Conservation (phyloP, 2,113 vertebrate species). For the Turnix velox region DNA sequence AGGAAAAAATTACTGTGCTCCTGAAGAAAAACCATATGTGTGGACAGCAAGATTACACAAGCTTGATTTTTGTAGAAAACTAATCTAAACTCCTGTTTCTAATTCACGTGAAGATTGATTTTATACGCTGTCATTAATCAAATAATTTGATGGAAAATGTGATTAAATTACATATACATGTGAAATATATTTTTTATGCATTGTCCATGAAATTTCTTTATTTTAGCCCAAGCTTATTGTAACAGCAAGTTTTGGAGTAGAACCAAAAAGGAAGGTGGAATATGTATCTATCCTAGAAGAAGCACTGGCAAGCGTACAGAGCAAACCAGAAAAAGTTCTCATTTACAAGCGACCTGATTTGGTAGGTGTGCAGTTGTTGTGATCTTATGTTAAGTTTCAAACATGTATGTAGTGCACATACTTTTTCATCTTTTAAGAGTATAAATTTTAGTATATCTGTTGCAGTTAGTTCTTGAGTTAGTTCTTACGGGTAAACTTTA, state of each 20-base stretch:
- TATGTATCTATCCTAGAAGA: constrained; percentile 89
- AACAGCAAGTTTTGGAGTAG: constrained; percentile 93
- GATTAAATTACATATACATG: not conserved
- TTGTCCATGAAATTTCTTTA: not conserved
- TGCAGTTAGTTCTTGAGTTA: not conserved
- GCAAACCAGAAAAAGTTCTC: constrained; percentile 85
- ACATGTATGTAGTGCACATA: not conserved
- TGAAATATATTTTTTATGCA: not conserved
- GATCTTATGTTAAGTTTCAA: not conserved
- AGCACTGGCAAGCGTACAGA: constrained; percentile 81
- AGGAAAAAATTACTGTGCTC: not conserved
- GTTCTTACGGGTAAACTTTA: not conserved
- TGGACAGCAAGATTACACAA: not conserved
- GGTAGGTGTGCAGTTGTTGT: constrained; percentile 71
- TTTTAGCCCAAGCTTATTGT: constrained; percentile 89
- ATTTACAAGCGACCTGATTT: constrained; percentile 87
- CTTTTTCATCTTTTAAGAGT: not conserved
- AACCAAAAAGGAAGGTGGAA: constrained; percentile 86
- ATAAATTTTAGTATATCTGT: not conserved
- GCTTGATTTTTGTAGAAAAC: not conserved
- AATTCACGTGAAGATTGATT: not conserved
- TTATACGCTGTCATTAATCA: not conserved
- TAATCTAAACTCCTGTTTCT: not conserved
- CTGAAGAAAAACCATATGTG: not conserved
- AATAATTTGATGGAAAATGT: not conserved